Conservation (phyloP, 2,797 vertebrate species). For the Iguana delicatissima region DNA sequence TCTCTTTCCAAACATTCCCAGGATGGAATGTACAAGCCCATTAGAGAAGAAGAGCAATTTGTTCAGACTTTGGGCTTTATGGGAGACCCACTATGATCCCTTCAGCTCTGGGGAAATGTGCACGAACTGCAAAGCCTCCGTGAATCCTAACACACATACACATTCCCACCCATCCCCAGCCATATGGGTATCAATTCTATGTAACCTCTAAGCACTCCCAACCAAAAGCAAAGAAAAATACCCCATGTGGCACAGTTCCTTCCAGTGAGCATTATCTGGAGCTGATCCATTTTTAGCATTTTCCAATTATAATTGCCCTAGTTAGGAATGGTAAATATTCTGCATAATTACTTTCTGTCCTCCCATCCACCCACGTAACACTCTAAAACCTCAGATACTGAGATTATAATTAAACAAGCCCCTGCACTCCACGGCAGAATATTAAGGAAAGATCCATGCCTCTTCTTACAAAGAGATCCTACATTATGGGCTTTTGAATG, state of each 20-base stretch:
- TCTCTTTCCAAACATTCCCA: not conserved
- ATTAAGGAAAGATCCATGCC: conserved; percentile 64
- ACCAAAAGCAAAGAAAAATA: not conserved
- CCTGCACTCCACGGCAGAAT: not conserved
- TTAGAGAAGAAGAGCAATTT: not conserved
- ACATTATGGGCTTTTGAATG: not conserved
- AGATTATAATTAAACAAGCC: conserved; percentile 50
- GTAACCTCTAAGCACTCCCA: not conserved
- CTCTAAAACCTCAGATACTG: conserved; percentile 27
- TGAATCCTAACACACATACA: not conserved
- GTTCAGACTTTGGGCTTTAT: not conserved
- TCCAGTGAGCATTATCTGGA: not conserved
- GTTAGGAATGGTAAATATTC: conserved; percentile 50
- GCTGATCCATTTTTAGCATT: conserved; percentile 18
- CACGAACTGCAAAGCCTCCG: not conserved
- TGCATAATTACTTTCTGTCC: not conserved
- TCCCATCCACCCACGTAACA: not conserved
- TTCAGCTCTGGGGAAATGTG: not conserved
- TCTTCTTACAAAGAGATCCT: conserved; percentile 45
- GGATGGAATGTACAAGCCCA: not conserved
- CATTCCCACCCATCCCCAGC: not conserved
- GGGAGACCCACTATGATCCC: not conserved
- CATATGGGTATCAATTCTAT: not conserved
- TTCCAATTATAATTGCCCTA: conserved; percentile 32
- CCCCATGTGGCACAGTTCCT: conserved; percentile 22